phyloP scores from a whole-genome alignment of 2,113 vertebrate species.

The Brachypteracias leptosomus region DNA sequence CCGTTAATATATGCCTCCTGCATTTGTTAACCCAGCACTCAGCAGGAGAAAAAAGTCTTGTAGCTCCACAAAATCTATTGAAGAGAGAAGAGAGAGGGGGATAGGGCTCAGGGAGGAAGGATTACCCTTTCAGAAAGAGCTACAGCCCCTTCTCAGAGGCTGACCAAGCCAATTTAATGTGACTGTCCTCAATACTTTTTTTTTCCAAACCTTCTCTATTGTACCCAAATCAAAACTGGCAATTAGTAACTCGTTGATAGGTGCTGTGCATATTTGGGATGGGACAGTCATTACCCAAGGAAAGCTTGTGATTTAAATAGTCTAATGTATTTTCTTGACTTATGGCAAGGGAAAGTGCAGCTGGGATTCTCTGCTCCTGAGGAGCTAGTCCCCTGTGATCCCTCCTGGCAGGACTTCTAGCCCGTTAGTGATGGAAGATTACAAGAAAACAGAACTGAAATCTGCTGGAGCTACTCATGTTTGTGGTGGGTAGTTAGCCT shows the following conservation, averaged over 20 bases:
- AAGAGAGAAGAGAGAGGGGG: not conserved
- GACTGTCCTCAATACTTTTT: not conserved
- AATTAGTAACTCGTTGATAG: not conserved
- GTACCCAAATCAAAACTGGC: not conserved
- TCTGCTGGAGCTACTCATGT: not conserved
- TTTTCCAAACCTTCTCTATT: not conserved
- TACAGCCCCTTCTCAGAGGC: not conserved
- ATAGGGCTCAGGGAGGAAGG: not conserved
- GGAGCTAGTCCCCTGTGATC: not conserved
- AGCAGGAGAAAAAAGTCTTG: not conserved
- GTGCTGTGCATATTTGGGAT: not conserved
- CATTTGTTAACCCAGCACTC: conserved; percentile 13
- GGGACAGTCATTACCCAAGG: not conserved
- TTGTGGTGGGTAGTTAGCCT: not conserved
- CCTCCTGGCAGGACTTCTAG: not conserved
- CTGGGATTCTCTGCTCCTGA: not conserved
- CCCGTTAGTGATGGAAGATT: accelerated
- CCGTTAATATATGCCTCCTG: conserved; percentile 17
- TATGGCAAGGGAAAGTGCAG: not conserved
- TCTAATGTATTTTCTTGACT: not conserved
- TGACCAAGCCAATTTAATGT: not conserved
- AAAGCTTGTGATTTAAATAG: not conserved
- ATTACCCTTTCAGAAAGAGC: not conserved
- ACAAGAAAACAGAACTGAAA: not conserved
- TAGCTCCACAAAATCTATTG: not conserved